These are phyloP conservation scores for Leucopsar rothschildi DNA, from an alignment of 2,113 vertebrate species.

Conservation along the genomic window DNA sequence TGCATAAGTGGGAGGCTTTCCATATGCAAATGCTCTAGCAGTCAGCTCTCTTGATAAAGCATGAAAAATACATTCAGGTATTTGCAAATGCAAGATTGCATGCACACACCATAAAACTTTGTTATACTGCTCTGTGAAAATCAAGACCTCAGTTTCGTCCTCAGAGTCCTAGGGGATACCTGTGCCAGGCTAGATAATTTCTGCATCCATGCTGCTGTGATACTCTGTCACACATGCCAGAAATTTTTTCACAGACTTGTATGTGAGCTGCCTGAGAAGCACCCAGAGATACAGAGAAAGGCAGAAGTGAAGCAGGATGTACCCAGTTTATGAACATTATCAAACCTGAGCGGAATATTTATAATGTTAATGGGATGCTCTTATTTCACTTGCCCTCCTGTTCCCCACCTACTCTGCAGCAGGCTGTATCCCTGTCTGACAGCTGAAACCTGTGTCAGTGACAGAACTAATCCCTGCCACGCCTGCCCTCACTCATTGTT, in stretches of 20 bases:
- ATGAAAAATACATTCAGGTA: not conserved
- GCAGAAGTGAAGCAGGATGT: not conserved
- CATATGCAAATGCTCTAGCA: not conserved
- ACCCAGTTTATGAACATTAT: not conserved
- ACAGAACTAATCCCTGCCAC: not conserved
- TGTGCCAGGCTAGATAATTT: not conserved
- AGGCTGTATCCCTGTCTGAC: not conserved
- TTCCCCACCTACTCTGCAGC: not conserved
- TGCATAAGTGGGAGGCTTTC: not conserved
- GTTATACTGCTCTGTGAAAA: not conserved
- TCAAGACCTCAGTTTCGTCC: not conserved
- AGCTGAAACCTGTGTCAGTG: not conserved
- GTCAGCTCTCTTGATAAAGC: not conserved
- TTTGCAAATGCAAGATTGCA: not conserved
- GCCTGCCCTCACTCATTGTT: accelerated
- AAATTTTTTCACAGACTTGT: not conserved
- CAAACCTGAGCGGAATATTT: not conserved
- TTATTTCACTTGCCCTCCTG: not conserved
- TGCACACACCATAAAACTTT: not conserved
- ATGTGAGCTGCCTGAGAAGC: not conserved
- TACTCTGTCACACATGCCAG: not conserved
- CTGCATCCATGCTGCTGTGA: not conserved
- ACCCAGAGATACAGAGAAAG: not conserved
- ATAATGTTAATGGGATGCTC: not conserved
- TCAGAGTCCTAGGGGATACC: not conserved